Percentiles rank a stretch among this genome's conserved stretches.
Conservation (phyloP, 2,113 vertebrate species). For the Lutjanus erythropterus region DNA sequence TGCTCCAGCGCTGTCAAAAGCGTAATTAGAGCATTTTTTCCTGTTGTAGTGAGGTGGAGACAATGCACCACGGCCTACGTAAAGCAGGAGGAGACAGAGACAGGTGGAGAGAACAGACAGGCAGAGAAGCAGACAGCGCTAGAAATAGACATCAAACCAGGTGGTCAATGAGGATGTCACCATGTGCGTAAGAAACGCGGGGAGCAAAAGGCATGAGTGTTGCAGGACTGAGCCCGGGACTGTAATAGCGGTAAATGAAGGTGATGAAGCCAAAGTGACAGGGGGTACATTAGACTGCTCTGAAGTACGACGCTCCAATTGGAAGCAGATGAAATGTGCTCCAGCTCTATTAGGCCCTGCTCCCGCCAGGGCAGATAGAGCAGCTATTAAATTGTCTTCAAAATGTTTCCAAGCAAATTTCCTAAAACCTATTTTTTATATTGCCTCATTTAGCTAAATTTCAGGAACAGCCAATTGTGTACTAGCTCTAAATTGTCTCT, state of each 20-base stretch:
- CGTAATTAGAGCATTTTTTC: not conserved
- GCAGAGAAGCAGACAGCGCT: slow-evolving; percentile 23
- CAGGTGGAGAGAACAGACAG: not conserved
- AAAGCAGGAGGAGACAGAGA: not conserved
- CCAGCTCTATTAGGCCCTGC: slow-evolving; percentile 26
- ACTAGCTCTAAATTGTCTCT: not conserved
- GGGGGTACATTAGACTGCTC: slow-evolving; percentile 47
- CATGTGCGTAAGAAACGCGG: slow-evolving; percentile 43
- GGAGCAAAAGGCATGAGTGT: slow-evolving; percentile 8
- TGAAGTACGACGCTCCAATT: slow-evolving; percentile 54
- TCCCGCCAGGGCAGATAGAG: slow-evolving; percentile 31
- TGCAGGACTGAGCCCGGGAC: not conserved
- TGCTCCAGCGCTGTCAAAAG: slow-evolving; percentile 5
- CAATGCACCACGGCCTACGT: not conserved
- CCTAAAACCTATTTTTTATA: not conserved
- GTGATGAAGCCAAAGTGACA: slow-evolving; percentile 62
- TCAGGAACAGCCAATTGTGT: not conserved
- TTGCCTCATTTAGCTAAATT: not conserved
- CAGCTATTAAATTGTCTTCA: slow-evolving; percentile 11
- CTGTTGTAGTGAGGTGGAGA: not conserved
- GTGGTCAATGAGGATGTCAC: slow-evolving; percentile 48
- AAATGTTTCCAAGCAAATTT: slow-evolving; percentile 1
- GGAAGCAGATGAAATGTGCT: slow-evolving; percentile 49
- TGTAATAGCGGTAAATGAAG: slow-evolving; percentile 63
- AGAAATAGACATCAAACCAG: slow-evolving; percentile 50